These are phyloP conservation scores for Huso huso DNA, from an alignment of 2,797 vertebrate species.

Conservation along the genomic window DNA sequence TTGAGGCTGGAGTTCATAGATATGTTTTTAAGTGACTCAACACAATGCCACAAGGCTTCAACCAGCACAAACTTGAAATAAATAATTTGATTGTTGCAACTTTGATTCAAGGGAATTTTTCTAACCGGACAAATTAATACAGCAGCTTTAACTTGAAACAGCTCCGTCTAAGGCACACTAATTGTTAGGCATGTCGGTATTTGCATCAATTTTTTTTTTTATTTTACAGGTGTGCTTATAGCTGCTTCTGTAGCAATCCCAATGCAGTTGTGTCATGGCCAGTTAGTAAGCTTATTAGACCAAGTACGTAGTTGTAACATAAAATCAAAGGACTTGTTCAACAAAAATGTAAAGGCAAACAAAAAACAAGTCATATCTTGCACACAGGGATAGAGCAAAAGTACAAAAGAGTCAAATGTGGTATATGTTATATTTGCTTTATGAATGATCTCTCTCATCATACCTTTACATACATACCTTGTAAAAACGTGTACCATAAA, in stretches of 20 bases:
- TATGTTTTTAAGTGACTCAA: not conserved
- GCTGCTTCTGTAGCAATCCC: not conserved
- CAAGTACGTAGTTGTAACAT: too few species aligned
- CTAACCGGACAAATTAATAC: not conserved
- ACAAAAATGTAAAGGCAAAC: too few species aligned
- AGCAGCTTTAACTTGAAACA: not conserved
- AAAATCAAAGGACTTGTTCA: too few species aligned
- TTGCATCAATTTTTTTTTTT: not conserved
- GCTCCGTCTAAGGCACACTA: not conserved
- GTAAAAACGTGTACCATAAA: too few species aligned
- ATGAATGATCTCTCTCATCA: too few species aligned
- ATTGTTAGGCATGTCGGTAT: not conserved
- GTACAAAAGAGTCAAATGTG: too few species aligned
- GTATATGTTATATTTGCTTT: too few species aligned
- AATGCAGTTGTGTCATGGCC: not conserved
- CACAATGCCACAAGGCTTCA: not conserved
- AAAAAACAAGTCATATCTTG: too few species aligned
- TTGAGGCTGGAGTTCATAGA: not conserved
- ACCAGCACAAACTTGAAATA: not conserved
- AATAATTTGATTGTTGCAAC: too few species aligned
- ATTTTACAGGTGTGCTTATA: not conserved
- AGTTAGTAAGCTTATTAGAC: not conserved
- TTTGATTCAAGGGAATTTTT: constrained; percentile 1
- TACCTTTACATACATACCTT: too few species aligned
- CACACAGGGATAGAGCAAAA: too few species aligned